A percentile compares a stretch with the other conserved stretches of the same genome.
Evolutionary conservation across 2,888 invertebrate species (phyloP).

Genomic region (Clitarchus hookeri): DNA sequence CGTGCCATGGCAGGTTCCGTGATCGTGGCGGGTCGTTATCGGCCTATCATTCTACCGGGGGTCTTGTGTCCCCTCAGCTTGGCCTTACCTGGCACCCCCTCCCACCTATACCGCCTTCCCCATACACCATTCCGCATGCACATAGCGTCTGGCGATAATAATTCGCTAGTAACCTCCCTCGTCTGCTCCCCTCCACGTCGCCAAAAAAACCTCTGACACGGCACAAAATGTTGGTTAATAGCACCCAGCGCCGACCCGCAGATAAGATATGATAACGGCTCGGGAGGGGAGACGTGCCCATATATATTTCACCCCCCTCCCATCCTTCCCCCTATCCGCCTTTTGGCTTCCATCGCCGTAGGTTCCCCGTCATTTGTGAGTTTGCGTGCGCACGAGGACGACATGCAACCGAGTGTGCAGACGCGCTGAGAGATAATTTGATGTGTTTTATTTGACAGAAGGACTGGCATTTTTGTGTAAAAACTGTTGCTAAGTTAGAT

Average conservation of each 20-base stretch:
- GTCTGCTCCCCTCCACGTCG: not conserved
- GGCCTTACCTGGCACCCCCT: not conserved
- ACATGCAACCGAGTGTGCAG: not conserved
- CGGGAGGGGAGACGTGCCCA: not conserved
- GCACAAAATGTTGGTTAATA: not conserved
- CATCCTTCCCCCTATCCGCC: not conserved
- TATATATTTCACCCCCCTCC: not conserved
- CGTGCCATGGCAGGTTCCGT: conserved; percentile 6
- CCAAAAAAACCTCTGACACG: conserved; percentile 4
- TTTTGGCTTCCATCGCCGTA: too few species aligned
- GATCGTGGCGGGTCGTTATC: not conserved
- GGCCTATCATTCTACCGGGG: not conserved
- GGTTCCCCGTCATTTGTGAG: not conserved
- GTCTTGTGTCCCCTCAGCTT: not conserved
- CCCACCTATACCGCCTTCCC: not conserved
- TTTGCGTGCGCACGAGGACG: not conserved
- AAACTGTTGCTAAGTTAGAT: not conserved
- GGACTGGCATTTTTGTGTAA: not conserved
- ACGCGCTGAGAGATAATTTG: not conserved
- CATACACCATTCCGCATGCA: not conserved
- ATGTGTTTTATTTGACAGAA: not conserved
- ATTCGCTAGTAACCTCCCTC: not conserved
- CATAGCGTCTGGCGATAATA: not conserved
- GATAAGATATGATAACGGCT: not conserved
- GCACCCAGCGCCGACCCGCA: not conserved